These are phyloP conservation scores for Parascotia fuliginaria DNA, from an alignment of 2,888 invertebrate species.

Conservation along the genomic window DNA sequence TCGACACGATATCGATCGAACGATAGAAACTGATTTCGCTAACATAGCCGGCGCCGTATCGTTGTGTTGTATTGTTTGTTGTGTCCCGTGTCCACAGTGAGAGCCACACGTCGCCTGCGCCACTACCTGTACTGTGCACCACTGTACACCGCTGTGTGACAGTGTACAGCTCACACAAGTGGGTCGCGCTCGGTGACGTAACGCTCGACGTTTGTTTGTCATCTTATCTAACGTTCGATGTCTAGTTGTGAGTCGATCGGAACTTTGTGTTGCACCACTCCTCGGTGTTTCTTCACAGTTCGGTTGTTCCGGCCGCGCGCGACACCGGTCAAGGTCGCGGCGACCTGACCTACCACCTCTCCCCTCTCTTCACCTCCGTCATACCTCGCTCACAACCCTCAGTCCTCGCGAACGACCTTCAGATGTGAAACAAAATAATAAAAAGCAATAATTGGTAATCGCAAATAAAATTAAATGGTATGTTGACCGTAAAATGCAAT, in stretches of 20 bases:
- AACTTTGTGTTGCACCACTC: too few species aligned
- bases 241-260: conserved; percentile 2
- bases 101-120: background rate
- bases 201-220: conserved; percentile 18
- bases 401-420: conserved; percentile 10
- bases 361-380: background rate
- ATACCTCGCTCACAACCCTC: background rate
- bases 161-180: too few species aligned
- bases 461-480: conserved; percentile 13
- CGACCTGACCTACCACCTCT: conserved; percentile 4
- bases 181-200: conserved; percentile 31
- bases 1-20: conserved; percentile 53
- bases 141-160: too few species aligned
- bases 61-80: too few species aligned
- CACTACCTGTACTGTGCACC: too few species aligned
- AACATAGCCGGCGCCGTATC: too few species aligned
- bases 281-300: too few species aligned
- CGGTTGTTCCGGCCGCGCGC: too few species aligned
- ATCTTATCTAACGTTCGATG: conserved; percentile 21
- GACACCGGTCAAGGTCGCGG: conserved; percentile 27
- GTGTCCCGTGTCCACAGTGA: too few species aligned
- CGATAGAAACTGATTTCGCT: conserved; percentile 64
- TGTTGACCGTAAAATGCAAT: conserved; percentile 19
- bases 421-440: conserved; percentile 7
- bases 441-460: conserved; percentile 19